Percentiles rank a stretch among this genome's conserved stretches.
Evolutionary conservation across 2,888 invertebrate species (phyloP).

Genomic region (Lacanobia wlatinum): DNA sequence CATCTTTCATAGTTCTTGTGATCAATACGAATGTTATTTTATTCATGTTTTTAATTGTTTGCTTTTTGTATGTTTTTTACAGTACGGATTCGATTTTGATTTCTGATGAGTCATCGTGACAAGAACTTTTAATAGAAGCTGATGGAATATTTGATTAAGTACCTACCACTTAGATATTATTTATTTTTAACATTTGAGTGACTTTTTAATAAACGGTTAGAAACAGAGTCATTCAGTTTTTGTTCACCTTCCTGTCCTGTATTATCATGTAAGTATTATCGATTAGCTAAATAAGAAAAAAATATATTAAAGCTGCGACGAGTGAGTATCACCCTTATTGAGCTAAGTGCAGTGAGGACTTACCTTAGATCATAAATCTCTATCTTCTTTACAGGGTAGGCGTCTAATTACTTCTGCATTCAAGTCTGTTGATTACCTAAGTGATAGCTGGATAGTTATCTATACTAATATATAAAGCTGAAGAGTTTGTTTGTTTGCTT

Average conservation of each 20-base stretch:
- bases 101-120: slow-evolving; percentile 60
- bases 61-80: slow-evolving; percentile 60
- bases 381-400: too few species aligned
- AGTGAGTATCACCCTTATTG: too few species aligned
- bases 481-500: too few species aligned
- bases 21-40: not conserved
- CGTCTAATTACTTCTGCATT: too few species aligned
- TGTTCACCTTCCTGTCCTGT: slow-evolving; percentile 5
- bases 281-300: too few species aligned
- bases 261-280: not conserved
- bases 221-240: slow-evolving; percentile 1
- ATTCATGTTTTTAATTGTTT: slow-evolving; percentile 31
- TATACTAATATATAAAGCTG: too few species aligned
- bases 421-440: too few species aligned
- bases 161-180: not conserved
- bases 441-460: too few species aligned
- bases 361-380: too few species aligned
- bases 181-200: slow-evolving; percentile 1
- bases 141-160: not conserved
- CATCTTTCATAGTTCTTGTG: slow-evolving; percentile 17
- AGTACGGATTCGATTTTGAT: slow-evolving; percentile 75
- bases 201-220: slow-evolving; percentile 29
- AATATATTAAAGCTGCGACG: too few species aligned
- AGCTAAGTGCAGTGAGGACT: too few species aligned
- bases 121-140: not conserved